Conservation (phyloP, 2,888 invertebrate species). For the Parnassius mnemosyne region DNA sequence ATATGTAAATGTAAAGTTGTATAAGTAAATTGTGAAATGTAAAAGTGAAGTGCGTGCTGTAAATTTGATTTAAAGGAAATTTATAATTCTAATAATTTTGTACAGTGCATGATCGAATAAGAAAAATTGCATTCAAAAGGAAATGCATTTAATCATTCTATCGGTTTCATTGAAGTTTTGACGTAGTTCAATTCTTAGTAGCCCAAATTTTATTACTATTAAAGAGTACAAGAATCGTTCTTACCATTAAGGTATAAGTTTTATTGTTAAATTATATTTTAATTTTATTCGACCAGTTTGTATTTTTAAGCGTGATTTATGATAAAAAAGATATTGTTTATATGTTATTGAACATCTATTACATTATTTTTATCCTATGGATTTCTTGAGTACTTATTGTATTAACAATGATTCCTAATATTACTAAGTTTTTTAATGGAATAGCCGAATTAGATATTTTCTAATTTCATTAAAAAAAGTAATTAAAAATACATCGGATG, state of each 20-base stretch:
- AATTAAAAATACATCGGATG: neutral
- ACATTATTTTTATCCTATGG: neutral
- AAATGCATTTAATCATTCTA: neutral
- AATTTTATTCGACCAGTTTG: conserved; percentile 16
- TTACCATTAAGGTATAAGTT: conserved; percentile 24
- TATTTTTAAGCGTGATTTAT: conserved; percentile 5
- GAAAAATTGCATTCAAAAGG: neutral
- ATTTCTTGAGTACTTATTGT: too few species aligned
- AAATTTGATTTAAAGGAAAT: neutral
- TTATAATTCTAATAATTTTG: neutral
- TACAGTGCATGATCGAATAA: neutral
- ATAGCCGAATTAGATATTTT: too few species aligned
- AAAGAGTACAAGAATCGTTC: conserved; percentile 22
- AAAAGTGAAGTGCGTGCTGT: neutral
- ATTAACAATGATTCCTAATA: too few species aligned
- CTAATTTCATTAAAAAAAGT: neutral
- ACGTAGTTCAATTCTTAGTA: conserved; percentile 13
- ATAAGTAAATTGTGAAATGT: neutral
- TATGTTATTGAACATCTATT: neutral
- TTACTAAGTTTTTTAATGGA: too few species aligned
- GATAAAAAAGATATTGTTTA: conserved; percentile 5
- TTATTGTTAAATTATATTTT: conserved; percentile 7
- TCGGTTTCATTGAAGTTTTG: conserved; percentile 7
- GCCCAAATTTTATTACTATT: conserved; percentile 9
- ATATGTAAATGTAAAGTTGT: neutral